Evolutionary conservation across 2,888 invertebrate genomes (phyloP), one percentile per base, ranked within the genome.

Genomic region (Chrysomela aeneicollis): DNA sequence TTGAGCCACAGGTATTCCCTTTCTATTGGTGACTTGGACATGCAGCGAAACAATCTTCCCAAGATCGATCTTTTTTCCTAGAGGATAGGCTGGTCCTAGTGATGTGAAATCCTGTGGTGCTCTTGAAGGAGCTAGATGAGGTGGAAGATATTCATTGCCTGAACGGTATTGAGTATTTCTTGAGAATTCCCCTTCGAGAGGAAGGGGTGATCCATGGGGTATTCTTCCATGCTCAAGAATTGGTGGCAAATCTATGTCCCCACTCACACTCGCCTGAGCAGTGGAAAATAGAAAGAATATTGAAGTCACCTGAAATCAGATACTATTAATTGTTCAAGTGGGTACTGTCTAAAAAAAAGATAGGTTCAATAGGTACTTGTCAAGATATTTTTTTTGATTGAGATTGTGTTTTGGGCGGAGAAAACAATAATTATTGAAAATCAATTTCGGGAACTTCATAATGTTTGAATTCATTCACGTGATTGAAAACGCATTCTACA

Each of bases 1-100:
- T 42, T 84, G 84, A 0, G 85, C 82, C n/a, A 85, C 83, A 5
- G 85, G 84, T 0, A 86, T 83, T 19, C 83, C 80, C 50, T 79
- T 68, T 54, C 83, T 85, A 64, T 84, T 83, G 15, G 83, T 80
- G 58, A 86, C 79, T 26, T 84, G 80, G 8, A 84, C 79, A 46
- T 83, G 80, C 15, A 79, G 68, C 21, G 68, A 68, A 22, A 74
- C 63, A 47, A 68, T 58, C 42, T 67, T 72, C 47, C 74, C 75
- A 15, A 75, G 68, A 18, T 71, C 65, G 0, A 73, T 69, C 1
- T 61, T 67, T 51, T 61, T 68, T 46, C 71, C 66, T 8, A 58
- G 42, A 8, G 57, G 63, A 15, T 35, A n/a, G 64, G 58, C 26
- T 68, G 42, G n/a, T n/a, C 15, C 6, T 42, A 3, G 15, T 15